Conservation (phyloP, 2,113 vertebrate species). For the Alectura lathami region DNA sequence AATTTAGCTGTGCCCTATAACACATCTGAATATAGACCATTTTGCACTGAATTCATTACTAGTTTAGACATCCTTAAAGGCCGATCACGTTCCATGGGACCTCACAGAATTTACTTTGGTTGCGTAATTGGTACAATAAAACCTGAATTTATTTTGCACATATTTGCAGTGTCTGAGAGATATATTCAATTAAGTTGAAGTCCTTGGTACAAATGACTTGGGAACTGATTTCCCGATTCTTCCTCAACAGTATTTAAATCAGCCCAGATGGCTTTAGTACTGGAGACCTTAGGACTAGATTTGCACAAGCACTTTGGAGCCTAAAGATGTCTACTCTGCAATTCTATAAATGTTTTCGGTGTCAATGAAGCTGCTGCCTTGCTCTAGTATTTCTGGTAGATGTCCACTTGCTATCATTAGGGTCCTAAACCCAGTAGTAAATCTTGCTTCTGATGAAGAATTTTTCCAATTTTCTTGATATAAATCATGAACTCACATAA, state of each 20-base stretch:
- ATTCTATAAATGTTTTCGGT: background rate
- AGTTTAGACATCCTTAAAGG: background rate
- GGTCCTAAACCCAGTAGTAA: background rate
- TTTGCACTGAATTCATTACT: background rate
- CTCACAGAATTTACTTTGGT: background rate
- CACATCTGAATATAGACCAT: background rate
- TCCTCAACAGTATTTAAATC: background rate
- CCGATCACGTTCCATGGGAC: accelerated
- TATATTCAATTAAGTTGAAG: background rate
- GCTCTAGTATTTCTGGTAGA: background rate
- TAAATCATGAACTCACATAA: background rate
- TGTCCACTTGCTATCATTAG: background rate
- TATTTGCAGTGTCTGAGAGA: background rate
- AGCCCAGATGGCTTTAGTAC: background rate
- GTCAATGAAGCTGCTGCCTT: background rate
- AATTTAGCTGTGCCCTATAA: background rate
- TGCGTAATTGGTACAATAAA: too few species aligned
- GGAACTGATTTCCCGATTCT: background rate
- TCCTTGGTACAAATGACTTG: background rate
- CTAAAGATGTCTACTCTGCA: background rate
- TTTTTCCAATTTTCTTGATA: background rate
- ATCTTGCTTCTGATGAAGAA: background rate
- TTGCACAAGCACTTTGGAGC: background rate
- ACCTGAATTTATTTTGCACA: background rate
- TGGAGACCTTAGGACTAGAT: background rate